Conservation (phyloP, 2,113 vertebrate genomes). For the Anseranas semipalmata region DNA sequence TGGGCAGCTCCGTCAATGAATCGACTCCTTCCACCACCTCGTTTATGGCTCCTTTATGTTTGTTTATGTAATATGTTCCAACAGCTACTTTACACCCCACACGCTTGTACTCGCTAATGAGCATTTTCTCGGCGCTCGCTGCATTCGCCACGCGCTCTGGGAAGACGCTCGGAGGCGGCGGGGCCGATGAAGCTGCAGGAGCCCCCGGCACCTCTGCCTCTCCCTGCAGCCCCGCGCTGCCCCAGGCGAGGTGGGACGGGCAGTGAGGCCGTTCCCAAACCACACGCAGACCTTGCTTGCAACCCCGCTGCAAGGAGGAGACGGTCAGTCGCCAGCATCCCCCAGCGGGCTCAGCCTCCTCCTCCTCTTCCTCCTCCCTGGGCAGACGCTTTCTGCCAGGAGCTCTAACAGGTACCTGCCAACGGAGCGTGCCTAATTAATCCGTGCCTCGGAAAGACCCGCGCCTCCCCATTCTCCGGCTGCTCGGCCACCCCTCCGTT, state of each 20-base stretch:
- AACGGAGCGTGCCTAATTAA: neutral
- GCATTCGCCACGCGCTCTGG: neutral
- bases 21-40: neutral
- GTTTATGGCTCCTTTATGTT: conserved; percentile 33
- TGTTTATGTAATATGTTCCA: conserved; percentile 58
- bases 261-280: neutral
- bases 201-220: neutral
- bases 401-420: neutral
- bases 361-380: neutral
- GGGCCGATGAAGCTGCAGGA: neutral
- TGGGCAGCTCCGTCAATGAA: conserved; percentile 37
- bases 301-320: neutral
- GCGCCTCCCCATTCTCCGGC: neutral
- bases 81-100: conserved; percentile 16
- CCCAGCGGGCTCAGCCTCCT: neutral
- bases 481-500: neutral
- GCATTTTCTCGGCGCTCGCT: neutral
- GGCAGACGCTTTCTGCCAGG: neutral
- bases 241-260: neutral
- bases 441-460: neutral
- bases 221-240: neutral
- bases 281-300: neutral
- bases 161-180: neutral
- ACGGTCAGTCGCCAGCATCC: neutral
- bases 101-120: conserved; percentile 1